Percentiles rank a stretch among this genome's conserved stretches.
Conservation (phyloP, 2,888 invertebrate genomes). For the Nipponacmea schrenckii region DNA sequence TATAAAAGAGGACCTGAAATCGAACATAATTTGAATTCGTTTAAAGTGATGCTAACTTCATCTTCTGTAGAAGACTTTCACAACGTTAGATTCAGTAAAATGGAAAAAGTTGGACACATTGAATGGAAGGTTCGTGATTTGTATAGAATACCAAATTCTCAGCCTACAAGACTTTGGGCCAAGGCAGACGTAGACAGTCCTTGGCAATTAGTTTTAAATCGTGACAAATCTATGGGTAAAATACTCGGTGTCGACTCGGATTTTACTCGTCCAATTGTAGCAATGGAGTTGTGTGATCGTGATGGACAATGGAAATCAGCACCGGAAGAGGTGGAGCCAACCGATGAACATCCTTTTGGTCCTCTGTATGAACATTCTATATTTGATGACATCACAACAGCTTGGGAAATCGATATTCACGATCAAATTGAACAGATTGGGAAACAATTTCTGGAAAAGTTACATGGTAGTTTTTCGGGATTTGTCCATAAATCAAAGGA, state of each 20-base stretch:
- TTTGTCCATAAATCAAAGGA: constrained; percentile 57
- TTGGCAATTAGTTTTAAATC: constrained; percentile 53
- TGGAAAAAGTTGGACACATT: constrained; percentile 61
- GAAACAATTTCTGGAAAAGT: constrained; percentile 51
- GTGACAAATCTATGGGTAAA: constrained; percentile 58
- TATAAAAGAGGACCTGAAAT: constrained; percentile 58
- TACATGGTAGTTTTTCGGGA: constrained; percentile 55
- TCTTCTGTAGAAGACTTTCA: constrained; percentile 56
- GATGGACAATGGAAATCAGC: constrained; percentile 47
- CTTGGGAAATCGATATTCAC: constrained; percentile 60
- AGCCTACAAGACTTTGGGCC: constrained; percentile 55
- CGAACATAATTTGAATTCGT: constrained; percentile 61
- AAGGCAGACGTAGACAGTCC: constrained; percentile 56
- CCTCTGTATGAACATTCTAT: constrained; percentile 53
- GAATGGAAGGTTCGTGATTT: constrained; percentile 57
- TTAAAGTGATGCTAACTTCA: constrained; percentile 55
- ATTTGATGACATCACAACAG: constrained; percentile 57
- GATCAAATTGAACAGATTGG: constrained; percentile 61
- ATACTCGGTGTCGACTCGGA: constrained; percentile 58
- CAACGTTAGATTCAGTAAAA: constrained; percentile 59
- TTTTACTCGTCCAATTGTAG: constrained; percentile 54
- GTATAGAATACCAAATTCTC: constrained; percentile 42
- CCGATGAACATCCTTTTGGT: constrained; percentile 43
- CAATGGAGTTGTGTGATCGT: constrained; percentile 46
- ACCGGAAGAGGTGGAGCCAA: constrained; percentile 39